Evolutionary conservation across 2,888 invertebrate genomes (phyloP), one percentile per base, ranked within the genome.

Genomic region (Volucella inflata): DNA sequence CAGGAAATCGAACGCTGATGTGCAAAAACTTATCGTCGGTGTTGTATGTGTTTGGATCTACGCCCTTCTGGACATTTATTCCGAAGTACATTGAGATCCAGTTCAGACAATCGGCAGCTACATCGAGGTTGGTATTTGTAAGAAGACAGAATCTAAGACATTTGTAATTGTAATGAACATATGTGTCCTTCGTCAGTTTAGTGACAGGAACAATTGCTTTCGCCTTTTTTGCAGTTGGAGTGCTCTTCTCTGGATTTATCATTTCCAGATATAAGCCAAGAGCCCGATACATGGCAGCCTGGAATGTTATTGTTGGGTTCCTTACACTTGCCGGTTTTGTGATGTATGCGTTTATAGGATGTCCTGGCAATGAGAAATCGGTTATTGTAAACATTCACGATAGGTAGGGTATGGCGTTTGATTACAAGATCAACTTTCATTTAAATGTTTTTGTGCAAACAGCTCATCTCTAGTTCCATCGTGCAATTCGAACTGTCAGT

Each of bases 81-180:
- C 96, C 97, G 0, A 97, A 97, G 90, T 96, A 96, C 89, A 95
- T 97, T 84, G 96, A 97, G 91, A 96, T 95, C 0, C 96, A 96
- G 91, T 97, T 96, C 91, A 93, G 94, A 74, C 95, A 95, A 88
- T 95, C 96, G 8, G 96, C 97, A 0, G 95, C 96, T 0, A 94
- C 94, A 9, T 95, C 96, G 0, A 92, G 92, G 90, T 92, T 87
- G 88, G 88, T 30, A 30, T 30, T 30, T 30, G 30, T 75, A 48
- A 40, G 40, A 44, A 48, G 1, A 30, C 9, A 17, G 6, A 44
- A 14, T n/a, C 2, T 87, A 3, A n/a, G 10, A 14, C 6, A 55
- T 0, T 16, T 14, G 6, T 60, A 8, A 40, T 14, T 14, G 36
- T 38, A 21, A 9, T 46, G n/a, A n/a, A n/a, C n/a, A 1, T 17